Base-by-base conservation (phyloP, 2,797 vertebrate genomes). In the Sorex maritimensis region DNA sequence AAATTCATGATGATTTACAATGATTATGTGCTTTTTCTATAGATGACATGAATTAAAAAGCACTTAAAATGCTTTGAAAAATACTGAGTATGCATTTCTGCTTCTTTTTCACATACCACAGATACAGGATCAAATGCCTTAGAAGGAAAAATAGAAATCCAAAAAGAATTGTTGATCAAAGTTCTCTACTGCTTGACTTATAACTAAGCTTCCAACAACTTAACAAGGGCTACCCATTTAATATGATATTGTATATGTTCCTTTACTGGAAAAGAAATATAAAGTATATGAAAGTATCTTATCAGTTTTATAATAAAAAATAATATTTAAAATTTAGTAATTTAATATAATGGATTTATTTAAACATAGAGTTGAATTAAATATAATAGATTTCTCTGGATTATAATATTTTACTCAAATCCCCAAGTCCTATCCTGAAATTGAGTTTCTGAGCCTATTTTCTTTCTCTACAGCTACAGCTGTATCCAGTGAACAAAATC, bases 401-500 rank as follows among this genome's bases (percentile, higher is more conserved):
- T 92, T 65, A 7, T 86, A 61, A 78, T 13, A 12, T 26, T 92
- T 63, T 34, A 72, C 65, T 92, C 87, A 86, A 44, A 73, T 63
- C 94, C 91, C 82, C 6, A 6, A 44, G 4, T 72, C 41, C 19
- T 28, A 88, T 5, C 34, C 24, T 1, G 3, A 8, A 69, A 49
- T 69, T 61, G n/a, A 95, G 91, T 87, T 96, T 95, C 46, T 95
- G 81, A 49, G 6, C 78, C 46, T 96, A 2, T 97, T 61, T 97
- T 12, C n/a, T 93, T 52, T 94, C 19, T 97, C 97, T 96, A 87
- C 97, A 99, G 99, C 99, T 24, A 99, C 99, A 1, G 99, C 99
- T 24, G 99, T 99, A 96, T 99, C 99, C 96, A 99, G 99, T 92
- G 99, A 99, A 96, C 99, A 99, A 98, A 99, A 99, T 97, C 99